Percentiles rank a stretch among this genome's conserved stretches.
These are phyloP conservation scores for Triplophysa tibetana DNA, from an alignment of 2,113 vertebrate species.

Conservation along the genomic window DNA sequence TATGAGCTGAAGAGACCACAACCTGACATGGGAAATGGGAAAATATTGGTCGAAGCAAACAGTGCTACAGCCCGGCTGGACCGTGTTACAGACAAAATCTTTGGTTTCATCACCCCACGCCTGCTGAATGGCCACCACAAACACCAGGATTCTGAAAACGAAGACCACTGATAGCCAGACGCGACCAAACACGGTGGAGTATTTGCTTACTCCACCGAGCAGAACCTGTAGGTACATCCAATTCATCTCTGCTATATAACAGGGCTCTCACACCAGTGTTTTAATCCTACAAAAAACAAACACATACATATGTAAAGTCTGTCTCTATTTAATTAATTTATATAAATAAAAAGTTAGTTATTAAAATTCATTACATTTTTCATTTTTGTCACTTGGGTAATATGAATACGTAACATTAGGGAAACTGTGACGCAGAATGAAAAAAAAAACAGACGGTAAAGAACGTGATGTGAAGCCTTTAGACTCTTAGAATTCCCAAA, in stretches of 20 bases:
- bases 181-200: constrained; percentile 88
- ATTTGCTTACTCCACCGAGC: constrained; percentile 88
- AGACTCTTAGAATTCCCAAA: not conserved
- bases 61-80: constrained; percentile 87
- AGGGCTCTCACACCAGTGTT: not conserved
- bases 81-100: constrained; percentile 90
- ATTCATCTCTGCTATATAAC: constrained; percentile 76
- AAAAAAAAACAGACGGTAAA: no score
- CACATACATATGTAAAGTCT: not conserved
- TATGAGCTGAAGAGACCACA: constrained; percentile 97
- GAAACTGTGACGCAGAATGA: no score
- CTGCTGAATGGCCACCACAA: constrained; percentile 85
- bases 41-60: constrained; percentile 88
- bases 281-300: not conserved
- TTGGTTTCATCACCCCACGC: constrained; percentile 90
- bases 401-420: no score
- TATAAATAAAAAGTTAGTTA: no score
- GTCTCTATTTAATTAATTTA: no score
- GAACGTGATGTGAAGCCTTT: not conserved
- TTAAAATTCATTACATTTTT: no score
- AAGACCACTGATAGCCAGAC: constrained; percentile 94
- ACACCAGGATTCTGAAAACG: constrained; percentile 88
- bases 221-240: constrained; percentile 80
- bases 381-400: no score
- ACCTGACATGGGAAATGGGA: constrained; percentile 90